A percentile compares a stretch with the other conserved stretches of the same genome.
These are phyloP conservation scores for Chaetorhynchus papuensis DNA, from an alignment of 2,113 vertebrate genomes.

Conservation along the genomic window DNA sequence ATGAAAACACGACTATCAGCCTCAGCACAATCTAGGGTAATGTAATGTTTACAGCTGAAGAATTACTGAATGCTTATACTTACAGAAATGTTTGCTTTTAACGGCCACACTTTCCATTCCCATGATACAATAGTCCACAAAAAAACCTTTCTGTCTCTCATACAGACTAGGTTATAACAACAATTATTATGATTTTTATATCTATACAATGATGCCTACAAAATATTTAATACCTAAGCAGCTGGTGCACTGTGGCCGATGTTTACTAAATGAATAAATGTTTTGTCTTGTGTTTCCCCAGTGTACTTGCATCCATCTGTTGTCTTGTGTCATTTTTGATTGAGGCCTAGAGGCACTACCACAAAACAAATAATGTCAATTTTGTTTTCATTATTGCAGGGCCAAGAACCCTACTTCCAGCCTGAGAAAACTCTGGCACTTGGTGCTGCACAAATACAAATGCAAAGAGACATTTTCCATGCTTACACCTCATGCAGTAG, in stretches of 20 bases:
- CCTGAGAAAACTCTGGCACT: background rate
- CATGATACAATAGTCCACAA: background rate
- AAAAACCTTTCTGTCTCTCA: background rate
- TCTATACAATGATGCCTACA: slow-evolving; percentile 3
- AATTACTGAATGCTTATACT: background rate
- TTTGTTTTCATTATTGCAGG: background rate
- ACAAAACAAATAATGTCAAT: slow-evolving; percentile 47
- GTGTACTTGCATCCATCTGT: slow-evolving; percentile 48
- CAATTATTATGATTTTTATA: slow-evolving; percentile 36
- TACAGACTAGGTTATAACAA: background rate
- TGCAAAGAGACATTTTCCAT: background rate
- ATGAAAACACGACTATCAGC: background rate
- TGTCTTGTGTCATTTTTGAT: slow-evolving; percentile 51
- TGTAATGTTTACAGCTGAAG: slow-evolving; percentile 9
- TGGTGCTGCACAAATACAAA: background rate
- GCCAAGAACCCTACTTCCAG: slow-evolving; percentile 18
- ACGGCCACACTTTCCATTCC: background rate
- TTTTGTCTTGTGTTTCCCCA: background rate
- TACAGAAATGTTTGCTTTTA: background rate
- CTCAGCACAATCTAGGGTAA: background rate
- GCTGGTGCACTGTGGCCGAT: background rate
- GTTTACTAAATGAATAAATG: slow-evolving; percentile 22
- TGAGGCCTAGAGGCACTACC: slow-evolving; percentile 18
- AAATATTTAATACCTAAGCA: slow-evolving; percentile 50
- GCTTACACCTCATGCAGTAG: background rate